Evolutionary conservation across 2,113 vertebrate species (phyloP), one percentile per base, ranked within the genome.

Genomic region (Scytalopus superciliaris): DNA sequence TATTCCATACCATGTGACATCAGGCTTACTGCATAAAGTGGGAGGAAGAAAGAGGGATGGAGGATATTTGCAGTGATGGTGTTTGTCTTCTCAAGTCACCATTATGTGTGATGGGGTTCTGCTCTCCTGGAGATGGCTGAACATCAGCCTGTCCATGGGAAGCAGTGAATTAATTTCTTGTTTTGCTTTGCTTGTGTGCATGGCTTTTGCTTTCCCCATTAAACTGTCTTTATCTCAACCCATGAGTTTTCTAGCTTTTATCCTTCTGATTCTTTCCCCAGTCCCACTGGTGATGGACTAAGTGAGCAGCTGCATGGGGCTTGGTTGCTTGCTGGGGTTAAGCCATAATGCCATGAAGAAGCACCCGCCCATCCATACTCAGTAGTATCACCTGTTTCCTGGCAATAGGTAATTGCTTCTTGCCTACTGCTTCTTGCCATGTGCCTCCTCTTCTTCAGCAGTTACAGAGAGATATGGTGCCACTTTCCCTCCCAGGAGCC

Each of bases 261-360:
- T 7, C 7, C 18, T 62, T 62, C 40, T 76, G 40, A 40, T 47
- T 69, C 7, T 62, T 3, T 55, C 21, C 8, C 30, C 30, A 35
- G 8, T 23, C 11, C 14, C 25, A 22, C 30, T 68, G 53, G 30
- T n/a, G 39, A 5, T 4, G 12, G 17, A 76, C 4, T 76, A 35
- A 68, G 30, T 1, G 28, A 53, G n/a, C 0, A 0, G 19, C n/a
- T 68, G 9, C 25, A 13, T 40, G n/a, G 24, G 53, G 7, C 17
- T 89, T 60, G 30, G 21, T 9, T 68, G 30, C 24, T 12, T 33
- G 13, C 30, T 47, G 25, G n/a, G 10, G 6, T 53, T 22, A 60
- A 75, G 39, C 24, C 24, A 45, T 21, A 24, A 52, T 28, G 30
- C 39, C 10, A 3, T 62, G 37, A 12, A 69, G 50, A n/a, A 83